A percentile compares a stretch with the other conserved stretches of the same genome.
phyloP scores from a whole-genome alignment of 1,140 invertebrate species.

The Ptiloglossa arizonensis region DNA sequence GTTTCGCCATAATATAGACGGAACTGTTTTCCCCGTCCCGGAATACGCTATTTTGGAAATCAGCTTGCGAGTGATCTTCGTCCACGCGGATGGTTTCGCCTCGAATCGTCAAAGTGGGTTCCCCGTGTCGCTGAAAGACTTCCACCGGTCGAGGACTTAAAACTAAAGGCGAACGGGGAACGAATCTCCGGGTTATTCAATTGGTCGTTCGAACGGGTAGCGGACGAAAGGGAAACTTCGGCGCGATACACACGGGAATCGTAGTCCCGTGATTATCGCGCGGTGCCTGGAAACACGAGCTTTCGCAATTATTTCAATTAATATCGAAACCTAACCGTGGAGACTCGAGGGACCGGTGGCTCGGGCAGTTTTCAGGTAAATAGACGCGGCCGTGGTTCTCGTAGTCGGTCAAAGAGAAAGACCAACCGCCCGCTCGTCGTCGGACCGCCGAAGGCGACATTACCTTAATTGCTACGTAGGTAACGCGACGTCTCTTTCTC shows the following conservation, averaged over 20 bases:
- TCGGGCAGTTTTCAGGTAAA: slow-evolving; percentile 29
- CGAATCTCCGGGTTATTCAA: neutral
- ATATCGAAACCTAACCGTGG: slow-evolving; percentile 24
- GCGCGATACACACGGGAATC: neutral
- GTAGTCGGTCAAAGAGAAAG: slow-evolving; percentile 49
- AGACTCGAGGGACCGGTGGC: neutral
- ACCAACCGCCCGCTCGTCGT: slow-evolving; percentile 25
- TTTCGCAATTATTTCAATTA: slow-evolving; percentile 58
- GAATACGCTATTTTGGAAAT: too few species aligned
- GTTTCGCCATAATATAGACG: too few species aligned
- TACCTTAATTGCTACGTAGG: slow-evolving; percentile 60
- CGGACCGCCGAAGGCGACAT: slow-evolving; percentile 55
- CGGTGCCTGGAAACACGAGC: neutral
- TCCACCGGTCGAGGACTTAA: too few species aligned
- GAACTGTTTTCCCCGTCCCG: too few species aligned
- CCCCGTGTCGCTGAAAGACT: too few species aligned
- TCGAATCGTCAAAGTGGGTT: too few species aligned
- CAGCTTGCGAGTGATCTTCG: too few species aligned
- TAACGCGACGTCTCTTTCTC: neutral
- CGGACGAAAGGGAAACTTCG: neutral
- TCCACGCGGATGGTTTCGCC: too few species aligned
- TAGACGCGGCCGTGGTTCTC: neutral
- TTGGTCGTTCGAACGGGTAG: neutral
- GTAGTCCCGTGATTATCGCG: neutral
- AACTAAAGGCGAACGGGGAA: neutral